These are phyloP conservation scores for Drosophila ironensis DNA, from an alignment of 1,140 invertebrate species.

Conservation along the genomic window DNA sequence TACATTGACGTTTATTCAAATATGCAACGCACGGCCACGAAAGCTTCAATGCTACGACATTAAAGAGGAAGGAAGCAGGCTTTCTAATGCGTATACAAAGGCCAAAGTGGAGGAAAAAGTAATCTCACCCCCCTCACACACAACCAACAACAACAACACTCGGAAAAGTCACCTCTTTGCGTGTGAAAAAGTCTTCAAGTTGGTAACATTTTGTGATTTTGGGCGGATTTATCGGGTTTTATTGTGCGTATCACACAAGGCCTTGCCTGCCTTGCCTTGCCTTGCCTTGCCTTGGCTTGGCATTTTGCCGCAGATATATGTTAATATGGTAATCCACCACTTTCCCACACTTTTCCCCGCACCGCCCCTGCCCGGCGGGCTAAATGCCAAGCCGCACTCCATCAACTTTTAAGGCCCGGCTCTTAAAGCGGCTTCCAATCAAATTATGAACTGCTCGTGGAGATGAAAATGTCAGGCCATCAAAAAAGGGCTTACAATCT, in stretches of 20 bases:
- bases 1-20: conserved; percentile 80
- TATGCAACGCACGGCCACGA: conserved; percentile 60
- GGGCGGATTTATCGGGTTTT: conserved; percentile 72
- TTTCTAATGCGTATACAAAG: conserved; percentile 32
- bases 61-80: conserved; percentile 16
- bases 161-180: conserved; percentile 48
- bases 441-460: conserved; percentile 34
- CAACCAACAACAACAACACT: too few relatives aligned
- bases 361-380: neutral
- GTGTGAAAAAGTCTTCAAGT: conserved; percentile 72
- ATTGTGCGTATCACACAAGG: conserved; percentile 67
- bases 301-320: conserved; percentile 67
- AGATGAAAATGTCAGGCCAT: conserved; percentile 9
- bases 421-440: conserved; percentile 45
- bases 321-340: conserved; percentile 60
- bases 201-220: conserved; percentile 66
- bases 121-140: too few relatives aligned
- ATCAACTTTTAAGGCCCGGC: conserved; percentile 63
- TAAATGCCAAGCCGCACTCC: conserved; percentile 13
- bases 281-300: conserved; percentile 49
- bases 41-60: conserved; percentile 39
- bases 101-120: neutral
- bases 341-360: neutral
- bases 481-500: conserved; percentile 19
- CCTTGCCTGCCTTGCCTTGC: too few relatives aligned